Percentiles rank a stretch among this genome's conserved stretches.
Conservation (phyloP, 2,113 vertebrate genomes). For the Paradoxurus hermaphroditus region DNA sequence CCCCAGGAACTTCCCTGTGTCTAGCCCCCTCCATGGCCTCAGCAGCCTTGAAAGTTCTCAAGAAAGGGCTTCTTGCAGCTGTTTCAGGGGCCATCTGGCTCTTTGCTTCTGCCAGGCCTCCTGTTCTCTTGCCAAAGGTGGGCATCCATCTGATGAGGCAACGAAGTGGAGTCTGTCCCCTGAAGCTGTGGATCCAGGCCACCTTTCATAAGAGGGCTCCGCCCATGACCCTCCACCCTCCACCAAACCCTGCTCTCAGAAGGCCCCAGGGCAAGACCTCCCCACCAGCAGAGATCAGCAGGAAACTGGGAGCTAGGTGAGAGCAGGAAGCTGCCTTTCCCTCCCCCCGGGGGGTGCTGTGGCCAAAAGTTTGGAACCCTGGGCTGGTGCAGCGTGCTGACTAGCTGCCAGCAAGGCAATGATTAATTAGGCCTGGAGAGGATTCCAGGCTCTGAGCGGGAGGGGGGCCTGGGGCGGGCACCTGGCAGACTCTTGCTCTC, state of each 20-base stretch:
- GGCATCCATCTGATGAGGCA: accelerated
- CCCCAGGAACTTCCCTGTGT: neutral
- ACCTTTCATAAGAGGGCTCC: neutral
- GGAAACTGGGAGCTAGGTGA: neutral
- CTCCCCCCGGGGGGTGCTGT: neutral
- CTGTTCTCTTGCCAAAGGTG: neutral
- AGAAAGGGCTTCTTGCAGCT: neutral
- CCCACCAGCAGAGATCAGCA: neutral
- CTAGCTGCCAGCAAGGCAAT: neutral
- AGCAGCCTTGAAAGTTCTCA: neutral
- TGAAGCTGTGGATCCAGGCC: neutral
- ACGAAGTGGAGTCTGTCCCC: neutral
- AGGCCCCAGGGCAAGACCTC: neutral
- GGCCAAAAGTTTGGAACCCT: neutral
- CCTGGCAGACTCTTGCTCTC: neutral
- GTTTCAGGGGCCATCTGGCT: neutral
- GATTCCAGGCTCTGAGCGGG: neutral
- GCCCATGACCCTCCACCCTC: neutral
- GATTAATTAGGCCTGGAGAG: neutral
- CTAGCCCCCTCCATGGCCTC: neutral
- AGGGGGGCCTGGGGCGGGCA: accelerated
- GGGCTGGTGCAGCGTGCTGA: too few relatives aligned
- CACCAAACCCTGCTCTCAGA: neutral
- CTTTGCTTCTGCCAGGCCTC: neutral
- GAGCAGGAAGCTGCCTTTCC: neutral